phyloP scores from a whole-genome alignment of 2,113 vertebrate genomes.

The Gallinago undulata region DNA sequence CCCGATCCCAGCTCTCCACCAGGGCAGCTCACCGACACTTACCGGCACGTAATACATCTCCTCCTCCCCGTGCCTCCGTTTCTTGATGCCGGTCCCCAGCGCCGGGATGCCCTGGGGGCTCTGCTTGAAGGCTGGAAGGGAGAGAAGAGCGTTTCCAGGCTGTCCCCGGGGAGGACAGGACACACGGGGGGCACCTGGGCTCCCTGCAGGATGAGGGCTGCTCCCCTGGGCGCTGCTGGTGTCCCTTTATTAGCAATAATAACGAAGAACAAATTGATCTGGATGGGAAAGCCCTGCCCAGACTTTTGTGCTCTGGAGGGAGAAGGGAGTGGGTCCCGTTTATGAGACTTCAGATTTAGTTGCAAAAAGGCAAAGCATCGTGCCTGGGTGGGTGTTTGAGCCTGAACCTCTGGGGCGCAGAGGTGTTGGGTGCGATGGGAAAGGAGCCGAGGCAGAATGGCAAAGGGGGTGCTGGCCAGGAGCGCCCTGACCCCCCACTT shows the following conservation, averaged over 20 bases:
- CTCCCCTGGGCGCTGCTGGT: neutral
- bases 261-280: neutral
- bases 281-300: neutral
- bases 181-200: fast-evolving
- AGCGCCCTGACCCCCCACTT: neutral
- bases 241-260: neutral
- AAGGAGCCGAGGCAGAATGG: neutral
- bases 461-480: neutral
- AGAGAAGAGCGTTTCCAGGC: neutral
- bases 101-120: constrained; percentile 84
- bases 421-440: neutral
- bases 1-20: fast-evolving
- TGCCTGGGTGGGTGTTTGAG: neutral
- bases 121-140: constrained; percentile 90
- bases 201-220: neutral
- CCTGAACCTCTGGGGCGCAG: fast-evolving
- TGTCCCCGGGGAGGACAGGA: neutral
- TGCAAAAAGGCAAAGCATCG: neutral
- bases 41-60: constrained; percentile 94
- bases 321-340: fast-evolving
- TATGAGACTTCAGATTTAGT: neutral
- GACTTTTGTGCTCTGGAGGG: fast-evolving
- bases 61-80: constrained; percentile 90
- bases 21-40: constrained; percentile 35
- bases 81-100: constrained; percentile 85